A percentile compares a stretch with the other conserved stretches of the same genome.
phyloP scores from a whole-genome alignment of 2,888 invertebrate genomes.

The Dryobota labecula region DNA sequence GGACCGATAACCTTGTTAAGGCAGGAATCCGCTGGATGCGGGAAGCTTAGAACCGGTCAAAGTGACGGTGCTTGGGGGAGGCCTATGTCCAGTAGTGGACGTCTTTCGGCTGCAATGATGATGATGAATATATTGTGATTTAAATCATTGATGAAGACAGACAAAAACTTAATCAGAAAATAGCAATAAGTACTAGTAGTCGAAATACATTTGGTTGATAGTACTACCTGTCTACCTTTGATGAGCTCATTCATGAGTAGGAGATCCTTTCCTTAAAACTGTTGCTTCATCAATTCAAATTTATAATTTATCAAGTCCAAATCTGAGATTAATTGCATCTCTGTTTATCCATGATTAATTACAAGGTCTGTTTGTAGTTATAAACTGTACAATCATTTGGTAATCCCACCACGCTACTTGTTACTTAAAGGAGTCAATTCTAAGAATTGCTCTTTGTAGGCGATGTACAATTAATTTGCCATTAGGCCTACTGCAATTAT shows the following conservation, averaged over 20 bases:
- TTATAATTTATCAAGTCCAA: slow-evolving; percentile 5
- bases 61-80: no score
- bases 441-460: slow-evolving; percentile 9
- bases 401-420: slow-evolving; percentile 27
- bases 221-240: background rate
- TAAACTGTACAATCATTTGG: slow-evolving; percentile 10
- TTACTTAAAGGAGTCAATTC: slow-evolving; percentile 10
- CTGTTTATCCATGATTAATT: slow-evolving; percentile 37
- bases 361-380: background rate
- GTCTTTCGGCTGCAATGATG: no score
- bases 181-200: background rate
- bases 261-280: background rate
- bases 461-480: slow-evolving; percentile 44
- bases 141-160: background rate
- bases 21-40: no score
- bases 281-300: background rate
- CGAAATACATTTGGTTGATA: background rate
- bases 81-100: no score
- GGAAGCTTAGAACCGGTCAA: no score
- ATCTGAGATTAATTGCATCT: slow-evolving; percentile 9
- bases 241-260: background rate
- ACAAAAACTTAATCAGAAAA: background rate
- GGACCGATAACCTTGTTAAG: no score
- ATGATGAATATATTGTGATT: no score
- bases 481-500: slow-evolving; percentile 41